phyloP scores from a whole-genome alignment of 2,888 invertebrate genomes.

The Myopa testacea region DNA sequence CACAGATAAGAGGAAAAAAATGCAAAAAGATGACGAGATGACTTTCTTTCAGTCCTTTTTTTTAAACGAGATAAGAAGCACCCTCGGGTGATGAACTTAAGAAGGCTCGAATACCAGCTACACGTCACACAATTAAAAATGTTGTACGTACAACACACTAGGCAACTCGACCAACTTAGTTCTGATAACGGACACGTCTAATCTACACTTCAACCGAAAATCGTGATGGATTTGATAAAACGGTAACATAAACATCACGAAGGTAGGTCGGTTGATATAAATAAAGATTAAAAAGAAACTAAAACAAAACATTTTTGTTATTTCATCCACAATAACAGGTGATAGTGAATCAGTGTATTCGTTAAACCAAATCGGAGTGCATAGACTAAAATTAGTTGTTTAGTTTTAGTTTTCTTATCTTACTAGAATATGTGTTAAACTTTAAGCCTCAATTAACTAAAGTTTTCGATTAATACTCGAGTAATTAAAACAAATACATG shows the following conservation, averaged over 20 bases:
- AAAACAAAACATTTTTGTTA: constrained; percentile 13
- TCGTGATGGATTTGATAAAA: not conserved
- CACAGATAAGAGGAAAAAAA: no score
- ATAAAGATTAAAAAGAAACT: not conserved
- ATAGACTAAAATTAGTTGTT: no score
- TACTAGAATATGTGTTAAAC: no score
- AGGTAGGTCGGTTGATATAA: no score
- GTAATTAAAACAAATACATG: no score
- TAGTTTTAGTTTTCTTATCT: no score
- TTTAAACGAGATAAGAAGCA: constrained; percentile 29
- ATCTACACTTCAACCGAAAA: constrained; percentile 13
- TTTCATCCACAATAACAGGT: constrained; percentile 15
- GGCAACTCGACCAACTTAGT: constrained; percentile 39
- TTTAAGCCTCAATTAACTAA: no score
- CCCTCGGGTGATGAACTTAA: constrained; percentile 35
- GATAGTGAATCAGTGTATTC: not conserved
- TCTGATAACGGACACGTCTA: constrained; percentile 28
- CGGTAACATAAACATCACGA: not conserved
- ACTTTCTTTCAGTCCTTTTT: no score
- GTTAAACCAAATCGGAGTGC: no score
- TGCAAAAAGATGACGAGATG: no score
- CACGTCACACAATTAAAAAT: constrained; percentile 17
- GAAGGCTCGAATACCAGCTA: constrained; percentile 38
- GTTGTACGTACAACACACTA: constrained; percentile 32
- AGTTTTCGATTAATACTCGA: no score